Evolutionary conservation across 2,888 invertebrate species (phyloP).

Genomic region (Mythimna vitellina): DNA sequence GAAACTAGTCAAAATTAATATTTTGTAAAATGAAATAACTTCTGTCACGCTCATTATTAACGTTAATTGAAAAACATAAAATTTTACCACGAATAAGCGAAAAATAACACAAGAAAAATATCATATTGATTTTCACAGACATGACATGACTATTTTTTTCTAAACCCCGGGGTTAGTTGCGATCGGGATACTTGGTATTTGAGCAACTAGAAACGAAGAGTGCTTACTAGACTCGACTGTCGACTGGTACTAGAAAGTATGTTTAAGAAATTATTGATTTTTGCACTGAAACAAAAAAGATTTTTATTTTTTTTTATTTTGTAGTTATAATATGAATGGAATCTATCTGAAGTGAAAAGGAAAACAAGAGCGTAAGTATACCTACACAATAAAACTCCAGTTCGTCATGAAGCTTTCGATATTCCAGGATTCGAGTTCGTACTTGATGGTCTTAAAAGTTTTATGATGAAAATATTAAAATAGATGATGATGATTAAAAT

Average conservation of each 20-base stretch:
- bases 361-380: background rate
- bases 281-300: background rate
- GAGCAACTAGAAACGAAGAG: background rate
- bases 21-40: slow-evolving; percentile 38
- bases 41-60: slow-evolving; percentile 51
- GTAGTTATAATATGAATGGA: background rate
- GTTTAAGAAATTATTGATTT: background rate
- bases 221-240: background rate
- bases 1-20: slow-evolving; percentile 37
- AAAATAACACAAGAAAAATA: slow-evolving; percentile 55
- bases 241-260: background rate
- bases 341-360: background rate
- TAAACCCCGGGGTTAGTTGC: slow-evolving; percentile 3
- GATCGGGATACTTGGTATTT: slow-evolving; percentile 35
- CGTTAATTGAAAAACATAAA: slow-evolving; percentile 43
- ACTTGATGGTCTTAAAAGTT: background rate
- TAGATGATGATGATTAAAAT: too few species aligned
- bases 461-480: too few species aligned
- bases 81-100: slow-evolving; percentile 38
- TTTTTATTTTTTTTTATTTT: background rate
- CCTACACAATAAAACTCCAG: background rate
- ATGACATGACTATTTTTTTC: slow-evolving; percentile 54
- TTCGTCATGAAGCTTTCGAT: background rate
- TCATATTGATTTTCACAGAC: slow-evolving; percentile 58
- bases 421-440: background rate